These are phyloP conservation scores for Rotaria sp. DNA, from an alignment of 2,888 invertebrate genomes.

Conservation along the genomic window DNA sequence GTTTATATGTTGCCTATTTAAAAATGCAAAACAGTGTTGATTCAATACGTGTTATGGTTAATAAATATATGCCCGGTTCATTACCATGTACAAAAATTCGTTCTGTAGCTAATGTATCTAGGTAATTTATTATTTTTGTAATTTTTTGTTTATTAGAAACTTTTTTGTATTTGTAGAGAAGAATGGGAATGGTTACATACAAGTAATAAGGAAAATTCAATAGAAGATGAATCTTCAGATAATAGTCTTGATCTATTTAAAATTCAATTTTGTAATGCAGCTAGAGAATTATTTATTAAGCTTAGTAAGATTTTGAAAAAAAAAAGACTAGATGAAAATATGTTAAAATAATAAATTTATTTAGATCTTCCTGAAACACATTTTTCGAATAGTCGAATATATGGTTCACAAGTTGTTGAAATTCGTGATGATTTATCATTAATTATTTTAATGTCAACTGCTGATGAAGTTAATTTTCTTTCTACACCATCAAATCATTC, in stretches of 20 bases:
- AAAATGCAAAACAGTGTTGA: slow-evolving; percentile 94
- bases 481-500: neutral
- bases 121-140: slow-evolving; percentile 61
- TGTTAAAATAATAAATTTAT: neutral
- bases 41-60: slow-evolving; percentile 82
- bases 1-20: slow-evolving; percentile 86
- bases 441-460: slow-evolving; percentile 22
- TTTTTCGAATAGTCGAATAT: slow-evolving; percentile 30
- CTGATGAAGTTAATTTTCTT: slow-evolving; percentile 16
- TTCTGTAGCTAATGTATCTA: slow-evolving; percentile 88
- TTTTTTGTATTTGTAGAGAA: slow-evolving; percentile 64
- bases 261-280: neutral
- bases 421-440: slow-evolving; percentile 27
- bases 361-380: slow-evolving; percentile 12
- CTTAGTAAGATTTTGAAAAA: neutral
- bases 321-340: neutral
- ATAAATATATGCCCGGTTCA: slow-evolving; percentile 82
- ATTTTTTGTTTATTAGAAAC: neutral
- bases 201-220: neutral
- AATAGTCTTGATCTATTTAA: neutral
- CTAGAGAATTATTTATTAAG: neutral
- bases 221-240: neutral
- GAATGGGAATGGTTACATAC: slow-evolving; percentile 78
- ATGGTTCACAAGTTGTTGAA: slow-evolving; percentile 22
- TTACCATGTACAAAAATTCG: slow-evolving; percentile 84